A percentile compares a stretch with the other conserved stretches of the same genome.
phyloP scores from a whole-genome alignment of 2,888 invertebrate species.

The Amblyteles armatorius region DNA sequence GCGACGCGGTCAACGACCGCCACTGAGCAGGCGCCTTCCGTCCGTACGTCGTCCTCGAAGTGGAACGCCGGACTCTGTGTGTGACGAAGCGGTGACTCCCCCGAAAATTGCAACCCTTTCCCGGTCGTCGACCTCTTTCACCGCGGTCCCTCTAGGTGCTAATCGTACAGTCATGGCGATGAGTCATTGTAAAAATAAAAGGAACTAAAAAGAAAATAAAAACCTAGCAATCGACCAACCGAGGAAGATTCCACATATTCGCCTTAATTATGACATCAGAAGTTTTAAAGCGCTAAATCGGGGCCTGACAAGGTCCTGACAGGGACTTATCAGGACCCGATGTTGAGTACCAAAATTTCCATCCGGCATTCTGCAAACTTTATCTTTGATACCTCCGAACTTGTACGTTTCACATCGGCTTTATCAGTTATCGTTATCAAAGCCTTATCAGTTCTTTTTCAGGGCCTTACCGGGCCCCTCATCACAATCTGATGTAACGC shows the following conservation, averaged over 20 bases:
- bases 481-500: too few species aligned
- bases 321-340: neutral
- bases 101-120: slow-evolving; percentile 59
- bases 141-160: slow-evolving; percentile 33
- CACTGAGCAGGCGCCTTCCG: slow-evolving; percentile 61
- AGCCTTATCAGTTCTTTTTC: too few species aligned
- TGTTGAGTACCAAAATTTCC: too few species aligned
- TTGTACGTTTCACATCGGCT: too few species aligned
- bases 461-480: too few species aligned
- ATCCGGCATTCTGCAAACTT: too few species aligned
- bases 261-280: neutral
- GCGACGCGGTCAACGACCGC: slow-evolving; percentile 63
- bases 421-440: neutral
- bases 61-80: slow-evolving; percentile 58
- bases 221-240: neutral
- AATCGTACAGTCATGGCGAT: slow-evolving; percentile 35
- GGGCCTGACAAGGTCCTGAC: too few species aligned
- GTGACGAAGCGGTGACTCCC: slow-evolving; percentile 40
- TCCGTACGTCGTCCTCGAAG: slow-evolving; percentile 59
- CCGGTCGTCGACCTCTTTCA: slow-evolving; percentile 16
- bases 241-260: neutral
- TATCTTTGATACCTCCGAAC: too few species aligned
- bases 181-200: slow-evolving; percentile 46
- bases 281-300: too few species aligned
- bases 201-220: neutral